Evolutionary conservation across 2,113 vertebrate genomes (phyloP), one percentile per base, ranked within the genome.

Genomic region (Leptocoma aspasia): DNA sequence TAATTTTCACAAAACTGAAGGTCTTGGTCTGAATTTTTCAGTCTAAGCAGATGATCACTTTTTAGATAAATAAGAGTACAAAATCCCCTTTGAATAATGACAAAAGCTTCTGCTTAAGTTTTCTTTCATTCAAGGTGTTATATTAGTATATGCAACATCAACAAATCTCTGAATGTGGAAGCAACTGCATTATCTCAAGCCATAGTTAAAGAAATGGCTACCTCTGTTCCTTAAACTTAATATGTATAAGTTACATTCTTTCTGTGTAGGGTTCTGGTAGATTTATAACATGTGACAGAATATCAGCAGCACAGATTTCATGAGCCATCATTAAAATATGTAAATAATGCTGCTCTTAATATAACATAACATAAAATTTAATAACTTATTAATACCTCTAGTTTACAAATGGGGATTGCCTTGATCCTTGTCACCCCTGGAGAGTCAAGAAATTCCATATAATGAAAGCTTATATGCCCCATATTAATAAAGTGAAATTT

Each of bases 401-500:
- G 22, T 96, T 97, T 94, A 87, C 23, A 76, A 61, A 65, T 56
- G 33, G 30, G 82, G 64, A 95, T 92, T 94, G 45, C 16, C 79
- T 92, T 96, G 79, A 94, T 95, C 63, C 33, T 85, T 77, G 21
- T 45, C 68, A 91, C 37, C 59, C 33, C 70, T 45, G 13, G 76
- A 92, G 63, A 92, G 42, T 54, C n/a, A 91, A 90, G 76, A 94
- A 93, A 95, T 94, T 86, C 53, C 57, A 45, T 75, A 75, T 8
- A 78, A 17, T 86, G 60, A 64, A 53, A 86, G 39, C n/a, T 59
- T 94, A 77, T 92, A 89, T 65, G 56, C 14, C 14, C 37, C 33
- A 42, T 83, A 92, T 89, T 96, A 97, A 96, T 94, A 87, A 97
- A 96, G 15, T 57, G 76, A 94, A 82, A 52, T 85, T 95, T 93